Conservation (phyloP, 30 jellyfish, hydroid and myxozoan genomes). For the Aurelia sp. region DNA sequence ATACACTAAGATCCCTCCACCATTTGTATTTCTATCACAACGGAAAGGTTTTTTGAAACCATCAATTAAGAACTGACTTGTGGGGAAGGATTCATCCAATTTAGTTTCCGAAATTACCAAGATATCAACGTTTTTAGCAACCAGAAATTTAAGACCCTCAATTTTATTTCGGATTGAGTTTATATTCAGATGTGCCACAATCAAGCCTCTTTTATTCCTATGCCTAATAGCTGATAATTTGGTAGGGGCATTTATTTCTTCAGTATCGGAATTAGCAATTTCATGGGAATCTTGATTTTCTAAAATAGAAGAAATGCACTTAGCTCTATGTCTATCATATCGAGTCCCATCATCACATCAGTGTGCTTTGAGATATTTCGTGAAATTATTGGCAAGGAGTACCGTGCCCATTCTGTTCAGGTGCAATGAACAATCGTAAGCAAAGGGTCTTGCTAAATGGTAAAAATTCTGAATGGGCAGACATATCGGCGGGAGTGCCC, state of each 20-base stretch:
- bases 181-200: conserved; percentile 20
- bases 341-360: conserved; percentile 6
- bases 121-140: neutral
- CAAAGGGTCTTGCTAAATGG: no score
- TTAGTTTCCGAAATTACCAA: neutral
- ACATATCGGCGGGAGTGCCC: no score
- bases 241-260: neutral
- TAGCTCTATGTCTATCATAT: neutral
- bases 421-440: no score
- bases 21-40: conserved; percentile 4
- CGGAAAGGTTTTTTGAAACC: conserved; percentile 12
- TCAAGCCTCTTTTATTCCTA: neutral
- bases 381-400: no score
- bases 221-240: neutral
- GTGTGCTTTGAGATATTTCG: neutral
- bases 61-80: conserved; percentile 5
- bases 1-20: neutral
- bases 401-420: no score
- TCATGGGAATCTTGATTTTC: conserved; percentile 2
- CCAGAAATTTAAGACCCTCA: neutral
- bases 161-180: conserved; percentile 28
- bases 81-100: conserved; percentile 12
- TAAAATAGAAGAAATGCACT: neutral
- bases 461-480: no score
- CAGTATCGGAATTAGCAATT: conserved; percentile 4